A percentile compares a stretch with the other conserved stretches of the same genome.
Conservation (phyloP, 2,888 invertebrate genomes). For the Schrankia costaestrigalis region DNA sequence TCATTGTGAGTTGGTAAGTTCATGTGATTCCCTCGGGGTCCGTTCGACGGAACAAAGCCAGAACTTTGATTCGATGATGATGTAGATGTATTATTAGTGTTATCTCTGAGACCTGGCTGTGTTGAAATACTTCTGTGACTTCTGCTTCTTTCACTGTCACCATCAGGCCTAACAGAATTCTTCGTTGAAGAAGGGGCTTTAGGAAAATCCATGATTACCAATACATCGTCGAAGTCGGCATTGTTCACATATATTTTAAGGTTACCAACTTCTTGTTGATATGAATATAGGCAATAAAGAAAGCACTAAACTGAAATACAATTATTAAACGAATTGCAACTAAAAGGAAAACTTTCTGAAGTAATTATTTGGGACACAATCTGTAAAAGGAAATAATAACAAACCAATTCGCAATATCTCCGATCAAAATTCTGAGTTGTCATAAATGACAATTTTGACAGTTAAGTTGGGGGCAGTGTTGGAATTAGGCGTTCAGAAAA, state of each 20-base stretch:
- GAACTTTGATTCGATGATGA: constrained; percentile 52
- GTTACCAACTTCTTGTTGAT: constrained; percentile 41
- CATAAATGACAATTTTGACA: constrained; percentile 29
- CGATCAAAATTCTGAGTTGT: constrained; percentile 31
- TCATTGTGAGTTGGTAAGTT: constrained; percentile 42
- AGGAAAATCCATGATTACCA: constrained; percentile 65
- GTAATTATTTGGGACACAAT: constrained; percentile 15
- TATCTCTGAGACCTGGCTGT: constrained; percentile 45
- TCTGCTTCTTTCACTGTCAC: constrained; percentile 48
- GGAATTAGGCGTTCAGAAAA: no score
- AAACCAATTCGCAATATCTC: constrained; percentile 33
- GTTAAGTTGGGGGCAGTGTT: no score
- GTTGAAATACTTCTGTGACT: constrained; percentile 42
- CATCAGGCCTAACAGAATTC: constrained; percentile 46
- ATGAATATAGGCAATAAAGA: constrained; percentile 10
- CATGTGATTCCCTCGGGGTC: constrained; percentile 40
- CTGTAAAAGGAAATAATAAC: constrained; percentile 34
- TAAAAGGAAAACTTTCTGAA: constrained; percentile 10
- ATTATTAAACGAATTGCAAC: constrained; percentile 4
- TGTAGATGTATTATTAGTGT: constrained; percentile 56
- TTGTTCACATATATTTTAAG: constrained; percentile 62
- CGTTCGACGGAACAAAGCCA: constrained; percentile 49
- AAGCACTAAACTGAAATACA: constrained; percentile 12
- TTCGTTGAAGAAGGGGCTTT: constrained; percentile 50
- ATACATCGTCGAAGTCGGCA: constrained; percentile 59